Conservation (phyloP, 1,140 invertebrate genomes). For the Drosophila sechellia region DNA sequence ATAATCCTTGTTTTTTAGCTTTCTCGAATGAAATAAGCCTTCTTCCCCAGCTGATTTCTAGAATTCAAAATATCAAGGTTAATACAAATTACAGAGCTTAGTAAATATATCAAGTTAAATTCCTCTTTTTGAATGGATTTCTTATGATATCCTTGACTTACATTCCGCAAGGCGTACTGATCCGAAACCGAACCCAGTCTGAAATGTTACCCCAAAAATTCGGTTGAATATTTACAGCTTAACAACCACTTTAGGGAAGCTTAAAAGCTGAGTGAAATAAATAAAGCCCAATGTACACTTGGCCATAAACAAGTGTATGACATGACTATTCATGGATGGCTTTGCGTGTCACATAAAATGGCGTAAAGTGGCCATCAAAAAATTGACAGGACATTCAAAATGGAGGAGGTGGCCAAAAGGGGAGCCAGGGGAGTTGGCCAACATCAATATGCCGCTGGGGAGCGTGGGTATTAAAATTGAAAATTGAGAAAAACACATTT, state of each 20-base stretch:
- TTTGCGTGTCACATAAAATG: conserved; percentile 65
- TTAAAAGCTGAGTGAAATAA: conserved; percentile 21
- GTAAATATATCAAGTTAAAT: too few species aligned
- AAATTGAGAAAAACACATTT: conserved; percentile 73
- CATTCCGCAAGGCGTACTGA: not conserved
- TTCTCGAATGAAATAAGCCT: not conserved
- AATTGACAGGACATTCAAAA: conserved; percentile 58
- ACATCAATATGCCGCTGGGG: conserved; percentile 7
- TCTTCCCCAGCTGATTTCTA: too few species aligned
- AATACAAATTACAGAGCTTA: too few species aligned
- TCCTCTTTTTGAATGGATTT: not conserved
- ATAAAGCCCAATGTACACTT: conserved; percentile 39
- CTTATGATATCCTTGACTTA: not conserved
- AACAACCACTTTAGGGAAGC: conserved; percentile 33
- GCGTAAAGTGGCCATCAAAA: conserved; percentile 74
- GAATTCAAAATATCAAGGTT: too few species aligned
- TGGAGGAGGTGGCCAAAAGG: not conserved
- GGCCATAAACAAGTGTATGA: conserved; percentile 53
- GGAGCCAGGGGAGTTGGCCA: not conserved
- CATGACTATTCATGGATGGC: conserved; percentile 58
- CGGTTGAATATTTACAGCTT: conserved; percentile 29
- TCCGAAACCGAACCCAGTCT: not conserved
- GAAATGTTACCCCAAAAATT: conserved; percentile 12
- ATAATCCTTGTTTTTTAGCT: too few species aligned
- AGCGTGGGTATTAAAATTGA: conserved; percentile 66